Conservation (phyloP, 2,888 invertebrate species). For the Habrosyne pyritoides region DNA sequence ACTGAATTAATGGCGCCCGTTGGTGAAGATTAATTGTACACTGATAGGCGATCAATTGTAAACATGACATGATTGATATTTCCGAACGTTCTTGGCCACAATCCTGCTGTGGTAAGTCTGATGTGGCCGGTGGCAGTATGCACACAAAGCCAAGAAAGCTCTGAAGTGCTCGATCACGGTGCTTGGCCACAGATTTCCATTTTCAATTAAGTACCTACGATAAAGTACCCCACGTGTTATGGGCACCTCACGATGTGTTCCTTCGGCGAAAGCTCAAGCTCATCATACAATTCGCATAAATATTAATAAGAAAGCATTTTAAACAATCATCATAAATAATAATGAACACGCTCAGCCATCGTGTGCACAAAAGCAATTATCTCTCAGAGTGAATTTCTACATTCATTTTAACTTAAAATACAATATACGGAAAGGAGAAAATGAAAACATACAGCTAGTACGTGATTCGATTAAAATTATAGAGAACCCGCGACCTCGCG, state of each 20-base stretch:
- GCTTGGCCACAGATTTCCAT: no score
- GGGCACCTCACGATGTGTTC: no score
- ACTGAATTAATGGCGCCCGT: neutral
- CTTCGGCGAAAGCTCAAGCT: no score
- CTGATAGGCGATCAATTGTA: neutral
- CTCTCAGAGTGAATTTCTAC: neutral
- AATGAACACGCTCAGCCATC: neutral
- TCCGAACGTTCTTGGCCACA: neutral
- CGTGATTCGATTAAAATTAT: slow-evolving; percentile 1
- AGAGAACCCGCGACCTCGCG: neutral
- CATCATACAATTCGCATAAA: no score
- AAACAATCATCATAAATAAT: neutral
- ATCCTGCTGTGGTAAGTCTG: no score
- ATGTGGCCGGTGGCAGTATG: no score
- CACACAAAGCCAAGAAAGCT: no score
- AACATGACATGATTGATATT: neutral
- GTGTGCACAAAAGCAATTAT: neutral
- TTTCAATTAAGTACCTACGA: no score
- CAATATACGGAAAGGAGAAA: neutral
- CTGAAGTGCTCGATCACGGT: no score
- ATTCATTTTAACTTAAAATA: neutral
- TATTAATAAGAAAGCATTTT: neutral
- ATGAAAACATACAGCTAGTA: neutral
- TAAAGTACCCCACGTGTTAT: no score
- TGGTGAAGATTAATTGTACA: neutral